These are phyloP conservation scores for Battus philenor DNA, from an alignment of 1,140 invertebrate genomes.

Conservation along the genomic window DNA sequence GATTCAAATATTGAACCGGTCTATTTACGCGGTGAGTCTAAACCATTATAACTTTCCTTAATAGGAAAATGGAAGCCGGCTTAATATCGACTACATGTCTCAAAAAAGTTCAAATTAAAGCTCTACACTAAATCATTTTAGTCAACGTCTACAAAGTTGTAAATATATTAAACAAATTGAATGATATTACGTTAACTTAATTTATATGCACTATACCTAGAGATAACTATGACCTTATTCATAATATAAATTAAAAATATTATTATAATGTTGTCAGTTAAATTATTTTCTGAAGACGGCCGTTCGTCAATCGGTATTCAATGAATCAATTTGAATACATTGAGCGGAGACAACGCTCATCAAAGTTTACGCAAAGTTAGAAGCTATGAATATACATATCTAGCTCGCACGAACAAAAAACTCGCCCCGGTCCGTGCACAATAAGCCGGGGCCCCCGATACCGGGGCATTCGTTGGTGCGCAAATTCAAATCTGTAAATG, in stretches of 20 bases:
- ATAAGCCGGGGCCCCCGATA: slow-evolving; percentile 33
- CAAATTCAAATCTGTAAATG: slow-evolving; percentile 53
- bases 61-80: no score
- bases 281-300: slow-evolving; percentile 40
- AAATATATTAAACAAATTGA: no score
- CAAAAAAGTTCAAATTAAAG: no score
- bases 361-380: slow-evolving; percentile 49
- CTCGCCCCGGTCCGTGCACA: slow-evolving; percentile 32
- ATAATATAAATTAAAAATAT: no score
- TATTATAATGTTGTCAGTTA: slow-evolving; percentile 44
- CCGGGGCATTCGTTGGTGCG: slow-evolving; percentile 35
- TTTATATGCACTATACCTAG: no score
- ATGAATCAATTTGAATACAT: slow-evolving; percentile 65
- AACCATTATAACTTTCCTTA: no score
- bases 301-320: slow-evolving; percentile 47
- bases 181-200: no score
- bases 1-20: slow-evolving; percentile 39
- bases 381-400: slow-evolving; percentile 29
- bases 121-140: no score
- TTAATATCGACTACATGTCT: no score
- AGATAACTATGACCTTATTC: no score
- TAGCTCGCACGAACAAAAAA: slow-evolving; percentile 43
- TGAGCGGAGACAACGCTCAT: slow-evolving; percentile 35
- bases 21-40: slow-evolving; percentile 2
- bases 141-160: no score